Base-by-base conservation (phyloP, 2,113 vertebrate genomes). In the Channa argus region DNA sequence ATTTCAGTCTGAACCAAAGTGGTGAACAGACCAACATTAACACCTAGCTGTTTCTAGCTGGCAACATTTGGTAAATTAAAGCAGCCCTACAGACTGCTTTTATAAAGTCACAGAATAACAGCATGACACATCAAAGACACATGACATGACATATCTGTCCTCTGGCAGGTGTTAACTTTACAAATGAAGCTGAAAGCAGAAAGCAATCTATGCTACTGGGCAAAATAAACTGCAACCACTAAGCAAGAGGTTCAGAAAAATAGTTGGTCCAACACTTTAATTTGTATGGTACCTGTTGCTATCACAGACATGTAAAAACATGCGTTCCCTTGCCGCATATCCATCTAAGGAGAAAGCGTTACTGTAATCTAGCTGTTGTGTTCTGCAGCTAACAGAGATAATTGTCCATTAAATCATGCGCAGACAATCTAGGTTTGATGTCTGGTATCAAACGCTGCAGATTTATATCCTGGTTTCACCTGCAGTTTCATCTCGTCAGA, bases 391-490 rank as follows among this genome's bases (percentile, higher is more conserved):
- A 59, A 75, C 54, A 3, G 43, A 68, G 62, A 74, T 78, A 79
- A 84, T 70, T 74, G 53, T 8, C 15, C 51, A 50, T 61, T 77
- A 86, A 84, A 77, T 79, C 74, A 70, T 12, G 13, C 13, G 24
- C 0, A 75, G 59, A 66, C 6, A 3, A 68, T 63, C 51, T 41
- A 43, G 50, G 65, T 65, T 74, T 52, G 65, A 65, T 59, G 63
- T 73, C 50, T 82, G 45, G 60, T 63, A 61, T 66, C 70, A 36
- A 68, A 75, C 39, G 55, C 54, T 46, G 43, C 46, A 66, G 54
- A 74, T 78, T 64, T 68, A 69, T 49, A 63, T 59, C 9, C 5
- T 51, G 44, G 39, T 65, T 54, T 50, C n/a, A 8, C 13, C 11
- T 34, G 6, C 13, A 71, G 37, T 44, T 47, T 49, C 13, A 34